phyloP scores from a whole-genome alignment of 1,140 invertebrate species.

The Mactra quadrangularis region DNA sequence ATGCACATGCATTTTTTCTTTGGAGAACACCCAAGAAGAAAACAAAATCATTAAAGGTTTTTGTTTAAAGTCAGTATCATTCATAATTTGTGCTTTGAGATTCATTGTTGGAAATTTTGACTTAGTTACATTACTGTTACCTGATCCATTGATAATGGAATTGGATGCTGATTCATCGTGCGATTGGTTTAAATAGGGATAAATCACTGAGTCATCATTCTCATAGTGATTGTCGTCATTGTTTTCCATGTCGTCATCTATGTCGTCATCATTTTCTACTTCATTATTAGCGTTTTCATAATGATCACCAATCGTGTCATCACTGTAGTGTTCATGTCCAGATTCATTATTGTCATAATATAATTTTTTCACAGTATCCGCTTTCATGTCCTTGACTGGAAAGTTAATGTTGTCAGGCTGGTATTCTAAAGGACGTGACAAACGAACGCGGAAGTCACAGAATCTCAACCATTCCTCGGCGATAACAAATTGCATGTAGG shows the following conservation, averaged over 20 bases:
- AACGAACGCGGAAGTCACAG: not conserved
- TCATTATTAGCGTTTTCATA: too few relatives aligned
- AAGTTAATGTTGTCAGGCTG: too few relatives aligned
- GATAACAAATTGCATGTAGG: constrained; percentile 8
- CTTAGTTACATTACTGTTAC: too few relatives aligned
- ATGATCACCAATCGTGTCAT: not conserved
- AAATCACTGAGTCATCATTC: not conserved
- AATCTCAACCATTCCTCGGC: constrained; percentile 12
- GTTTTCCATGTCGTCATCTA: too few relatives aligned
- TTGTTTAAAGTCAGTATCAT: constrained; percentile 7
- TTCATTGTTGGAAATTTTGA: not conserved
- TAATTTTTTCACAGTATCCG: not conserved
- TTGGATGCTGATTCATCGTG: not conserved
- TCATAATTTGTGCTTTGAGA: not conserved
- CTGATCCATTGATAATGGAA: too few relatives aligned
- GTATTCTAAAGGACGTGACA: not conserved
- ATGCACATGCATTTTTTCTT: constrained; percentile 4
- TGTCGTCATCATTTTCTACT: too few relatives aligned
- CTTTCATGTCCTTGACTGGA: not conserved
- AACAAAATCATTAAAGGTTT: constrained; percentile 39
- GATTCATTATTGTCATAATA: constrained; percentile 8
- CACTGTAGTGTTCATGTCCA: not conserved
- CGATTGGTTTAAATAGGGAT: too few relatives aligned
- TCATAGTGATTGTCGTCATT: not conserved
- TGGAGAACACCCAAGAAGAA: constrained; percentile 7